Conservation (phyloP, 92 coral and sea anemone genomes). For the Heteractis magnifica region DNA sequence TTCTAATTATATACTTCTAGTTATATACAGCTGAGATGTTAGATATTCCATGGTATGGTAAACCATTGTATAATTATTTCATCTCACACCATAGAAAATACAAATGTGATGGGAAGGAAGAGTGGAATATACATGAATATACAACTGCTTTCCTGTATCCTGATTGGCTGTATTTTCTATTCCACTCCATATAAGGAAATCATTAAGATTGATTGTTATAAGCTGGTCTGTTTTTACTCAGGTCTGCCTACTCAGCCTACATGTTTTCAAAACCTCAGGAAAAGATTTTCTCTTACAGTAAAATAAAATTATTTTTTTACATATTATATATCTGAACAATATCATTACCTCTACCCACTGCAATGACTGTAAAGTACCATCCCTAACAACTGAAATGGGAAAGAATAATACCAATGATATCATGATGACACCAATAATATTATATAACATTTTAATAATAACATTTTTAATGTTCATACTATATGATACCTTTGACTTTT, state of each 20-base stretch:
- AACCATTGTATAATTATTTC: no score
- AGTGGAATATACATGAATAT: background rate
- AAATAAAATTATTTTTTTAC: background rate
- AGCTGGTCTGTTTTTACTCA: background rate
- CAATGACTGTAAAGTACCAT: slow-evolving; percentile 80
- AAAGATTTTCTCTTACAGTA: background rate
- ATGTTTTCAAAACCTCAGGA: no score
- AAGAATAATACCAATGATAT: background rate
- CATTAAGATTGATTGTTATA: background rate
- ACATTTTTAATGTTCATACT: background rate
- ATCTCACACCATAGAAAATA: no score
- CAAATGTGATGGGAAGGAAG: no score
- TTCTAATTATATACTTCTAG: no score
- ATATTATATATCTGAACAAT: background rate
- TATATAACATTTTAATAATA: background rate
- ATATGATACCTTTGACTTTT: slow-evolving; percentile 77
- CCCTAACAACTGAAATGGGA: slow-evolving; percentile 62
- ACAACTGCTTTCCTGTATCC: background rate
- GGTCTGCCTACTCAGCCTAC: no score
- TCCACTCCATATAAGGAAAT: background rate
- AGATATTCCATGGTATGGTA: no score
- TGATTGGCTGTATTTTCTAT: background rate
- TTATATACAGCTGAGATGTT: no score
- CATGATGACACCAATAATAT: background rate
- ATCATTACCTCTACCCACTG: slow-evolving; percentile 80